Evolutionary conservation across 2,888 invertebrate species (phyloP), one percentile per base, ranked within the genome.

Genomic region (Sesia apiformis): DNA sequence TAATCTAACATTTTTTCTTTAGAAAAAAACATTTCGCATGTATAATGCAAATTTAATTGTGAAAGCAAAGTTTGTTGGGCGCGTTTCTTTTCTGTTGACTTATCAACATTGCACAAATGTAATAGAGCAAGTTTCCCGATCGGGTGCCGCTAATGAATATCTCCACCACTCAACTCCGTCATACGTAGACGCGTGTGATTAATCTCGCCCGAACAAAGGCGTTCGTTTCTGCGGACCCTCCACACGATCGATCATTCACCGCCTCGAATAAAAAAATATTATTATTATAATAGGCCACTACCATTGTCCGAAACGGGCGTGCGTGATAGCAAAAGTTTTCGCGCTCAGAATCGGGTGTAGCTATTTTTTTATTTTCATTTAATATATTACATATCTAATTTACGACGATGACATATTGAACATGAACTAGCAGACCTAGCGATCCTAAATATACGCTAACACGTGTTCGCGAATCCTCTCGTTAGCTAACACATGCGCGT

Each of bases 201-300:
- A 86, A 86, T 87, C 81, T 81, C 77, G 67, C 70, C 64, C 72
- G 78, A 83, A 89, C 87, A 88, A 89, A 86, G 84, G 81, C 77
- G 72, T 77, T 74, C 71, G 77, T 79, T 81, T 81, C 75, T 74
- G 78, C 77, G 74, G 74, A 74, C 81, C 82, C 81, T 78, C 71
- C 65, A 63, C 65, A 62, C 78, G 74, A 89, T 89, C 88, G 85
- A 88, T 88, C 86, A 86, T 79, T 75, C 76, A 76, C 77, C 80
- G 78, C 76, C 75, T 77, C 77, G 76, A 81, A 86, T 86, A 86
- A 87, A 84, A 87, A 86, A 84, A 87, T 84, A 85, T 84, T 83
- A 46, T 49, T 39, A 40, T 39, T 84, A 81, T 84, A 84, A 82
- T 76, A 74, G 76, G 76, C 77, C 63, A 67, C 76, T 72, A 77